Percentiles rank a stretch among this genome's conserved stretches.
phyloP scores from a whole-genome alignment of 2,888 invertebrate genomes.

The Hesperia comma region DNA sequence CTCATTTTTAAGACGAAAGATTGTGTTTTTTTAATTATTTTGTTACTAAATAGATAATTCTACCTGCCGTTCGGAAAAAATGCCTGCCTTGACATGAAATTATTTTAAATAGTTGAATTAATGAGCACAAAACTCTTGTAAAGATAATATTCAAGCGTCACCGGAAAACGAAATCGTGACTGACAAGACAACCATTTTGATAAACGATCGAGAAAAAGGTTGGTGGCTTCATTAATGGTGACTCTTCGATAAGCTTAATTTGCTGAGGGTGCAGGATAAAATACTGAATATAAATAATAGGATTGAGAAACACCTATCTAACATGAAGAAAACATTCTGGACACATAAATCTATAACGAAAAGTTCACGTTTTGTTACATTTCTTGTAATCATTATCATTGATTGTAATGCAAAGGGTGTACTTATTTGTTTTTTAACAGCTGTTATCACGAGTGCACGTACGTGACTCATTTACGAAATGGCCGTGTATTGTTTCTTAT shows the following conservation, averaged over 20 bases:
- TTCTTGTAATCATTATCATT: slow-evolving; percentile 5
- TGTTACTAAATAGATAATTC: too few species aligned
- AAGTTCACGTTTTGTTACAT: slow-evolving; percentile 4
- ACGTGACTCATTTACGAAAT: slow-evolving; percentile 30
- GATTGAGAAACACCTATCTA: background rate
- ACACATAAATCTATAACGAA: slow-evolving; percentile 4
- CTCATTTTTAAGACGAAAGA: background rate
- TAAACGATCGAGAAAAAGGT: background rate
- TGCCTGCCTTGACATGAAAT: too few species aligned
- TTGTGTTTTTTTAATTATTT: too few species aligned
- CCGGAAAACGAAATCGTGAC: background rate
- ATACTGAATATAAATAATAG: background rate
- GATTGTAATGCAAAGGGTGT: slow-evolving; percentile 16
- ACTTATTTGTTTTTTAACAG: slow-evolving; percentile 11
- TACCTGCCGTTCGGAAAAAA: too few species aligned
- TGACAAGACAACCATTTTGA: background rate
- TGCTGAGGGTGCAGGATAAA: too few species aligned
- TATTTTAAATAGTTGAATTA: too few species aligned
- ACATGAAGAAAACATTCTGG: background rate
- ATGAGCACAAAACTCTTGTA: too few species aligned
- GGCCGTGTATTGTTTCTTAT: slow-evolving; percentile 11
- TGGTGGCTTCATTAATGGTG: background rate
- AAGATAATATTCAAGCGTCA: background rate
- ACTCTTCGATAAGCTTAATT: background rate
- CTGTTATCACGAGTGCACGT: slow-evolving; percentile 19